phyloP scores from a whole-genome alignment of 2,888 invertebrate genomes.

The Thereva unica region DNA sequence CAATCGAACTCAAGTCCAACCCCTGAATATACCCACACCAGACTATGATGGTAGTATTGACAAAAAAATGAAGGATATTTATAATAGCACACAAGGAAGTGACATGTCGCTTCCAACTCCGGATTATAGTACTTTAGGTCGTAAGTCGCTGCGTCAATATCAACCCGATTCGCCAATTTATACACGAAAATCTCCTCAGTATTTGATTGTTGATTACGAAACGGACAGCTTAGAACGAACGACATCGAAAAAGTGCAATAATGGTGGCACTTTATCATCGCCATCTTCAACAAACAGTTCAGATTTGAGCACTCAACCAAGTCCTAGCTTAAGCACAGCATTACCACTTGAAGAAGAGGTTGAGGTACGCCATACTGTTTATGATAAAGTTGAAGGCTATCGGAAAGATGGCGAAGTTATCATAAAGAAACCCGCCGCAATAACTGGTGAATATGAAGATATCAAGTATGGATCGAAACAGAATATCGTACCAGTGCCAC shows the following conservation, averaged over 20 bases:
- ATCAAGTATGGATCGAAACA: slow-evolving; percentile 41
- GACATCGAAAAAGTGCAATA: slow-evolving; percentile 58
- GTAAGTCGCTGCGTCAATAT: slow-evolving; percentile 54
- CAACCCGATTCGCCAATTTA: slow-evolving; percentile 58
- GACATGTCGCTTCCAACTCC: slow-evolving; percentile 57
- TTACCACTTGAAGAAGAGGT: slow-evolving; percentile 80
- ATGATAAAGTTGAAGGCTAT: slow-evolving; percentile 58
- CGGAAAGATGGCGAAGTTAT: slow-evolving; percentile 52
- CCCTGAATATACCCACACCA: slow-evolving; percentile 55
- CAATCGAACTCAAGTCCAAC: slow-evolving; percentile 35
- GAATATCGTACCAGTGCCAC: slow-evolving; percentile 56
- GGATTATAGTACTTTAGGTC: slow-evolving; percentile 57
- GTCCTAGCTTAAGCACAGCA: slow-evolving; percentile 73
- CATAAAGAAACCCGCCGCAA: slow-evolving; percentile 50
- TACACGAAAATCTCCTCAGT: slow-evolving; percentile 54
- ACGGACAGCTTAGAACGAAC: slow-evolving; percentile 73
- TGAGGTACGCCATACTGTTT: slow-evolving; percentile 76
- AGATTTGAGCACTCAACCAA: slow-evolving; percentile 71
- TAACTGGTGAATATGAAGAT: slow-evolving; percentile 42
- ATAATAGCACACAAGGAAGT: slow-evolving; percentile 53
- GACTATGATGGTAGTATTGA: slow-evolving; percentile 58
- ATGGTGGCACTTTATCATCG: slow-evolving; percentile 56
- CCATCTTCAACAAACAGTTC: slow-evolving; percentile 64
- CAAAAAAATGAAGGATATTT: slow-evolving; percentile 56
- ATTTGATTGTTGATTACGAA: slow-evolving; percentile 68